Percentiles rank a stretch among this genome's conserved stretches.
Conservation (phyloP, 2,888 invertebrate species). For the Zaprionus bogoriensis region DNA sequence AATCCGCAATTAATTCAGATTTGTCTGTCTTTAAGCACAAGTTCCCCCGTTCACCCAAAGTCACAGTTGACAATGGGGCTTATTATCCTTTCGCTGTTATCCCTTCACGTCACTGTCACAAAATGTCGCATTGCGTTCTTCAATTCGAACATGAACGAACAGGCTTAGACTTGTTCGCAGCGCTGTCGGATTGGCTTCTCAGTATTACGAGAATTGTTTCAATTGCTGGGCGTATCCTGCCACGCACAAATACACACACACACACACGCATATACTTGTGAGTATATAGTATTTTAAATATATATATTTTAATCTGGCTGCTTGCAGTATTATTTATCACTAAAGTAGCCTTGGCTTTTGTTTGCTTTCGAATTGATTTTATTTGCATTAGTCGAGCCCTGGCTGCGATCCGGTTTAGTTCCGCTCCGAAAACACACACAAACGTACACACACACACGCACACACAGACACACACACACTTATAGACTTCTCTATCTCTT, state of each 20-base stretch:
- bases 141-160: conserved; percentile 20
- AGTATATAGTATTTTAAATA: no score
- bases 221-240: conserved; percentile 22
- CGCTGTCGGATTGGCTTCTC: conserved; percentile 14
- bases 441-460: conserved; percentile 4
- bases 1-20: conserved; percentile 24
- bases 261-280: conserved; percentile 5
- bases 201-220: conserved; percentile 19
- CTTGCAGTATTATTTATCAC: conserved; percentile 45
- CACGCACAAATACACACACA: conserved; percentile 8
- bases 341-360: conserved; percentile 31
- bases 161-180: conserved; percentile 10
- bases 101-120: conserved; percentile 49
- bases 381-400: conserved; percentile 11
- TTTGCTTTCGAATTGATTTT: conserved; percentile 22
- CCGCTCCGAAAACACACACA: conserved; percentile 13
- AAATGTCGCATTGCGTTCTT: conserved; percentile 36
- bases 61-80: conserved; percentile 34
- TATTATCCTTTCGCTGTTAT: conserved; percentile 31
- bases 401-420: conserved; percentile 22
- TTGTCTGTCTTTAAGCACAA: conserved; percentile 5
- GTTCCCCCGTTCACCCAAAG: conserved; percentile 30
- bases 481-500: no score
- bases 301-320: no score
- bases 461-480: conserved; percentile 5